Evolutionary conservation across 2,888 invertebrate genomes (phyloP).

Genomic region (Lysandra coridon): DNA sequence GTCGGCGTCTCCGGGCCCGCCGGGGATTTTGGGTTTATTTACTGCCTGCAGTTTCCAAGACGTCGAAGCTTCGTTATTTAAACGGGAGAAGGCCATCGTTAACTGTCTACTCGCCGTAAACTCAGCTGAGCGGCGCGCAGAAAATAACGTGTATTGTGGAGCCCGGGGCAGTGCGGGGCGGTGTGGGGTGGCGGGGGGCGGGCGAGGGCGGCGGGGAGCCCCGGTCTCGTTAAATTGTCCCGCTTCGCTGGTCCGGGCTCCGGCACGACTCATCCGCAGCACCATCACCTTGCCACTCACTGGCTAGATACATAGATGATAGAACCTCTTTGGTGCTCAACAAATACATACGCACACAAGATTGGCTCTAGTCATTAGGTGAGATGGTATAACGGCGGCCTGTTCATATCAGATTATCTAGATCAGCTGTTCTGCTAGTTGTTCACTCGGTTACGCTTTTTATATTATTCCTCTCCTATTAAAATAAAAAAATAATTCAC

Average conservation of each 20-base stretch:
- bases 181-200: not conserved
- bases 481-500: too few species aligned
- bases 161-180: constrained; percentile 43
- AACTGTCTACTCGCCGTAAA: constrained; percentile 2
- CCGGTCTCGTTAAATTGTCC: constrained; percentile 18
- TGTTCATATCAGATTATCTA: too few species aligned
- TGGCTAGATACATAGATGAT: not conserved
- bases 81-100: constrained; percentile 7
- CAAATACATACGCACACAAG: too few species aligned
- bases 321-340: not conserved
- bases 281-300: not conserved
- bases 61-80: not conserved
- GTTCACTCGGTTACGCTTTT: too few species aligned
- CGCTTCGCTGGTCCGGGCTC: not conserved
- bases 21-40: not conserved
- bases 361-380: too few species aligned
- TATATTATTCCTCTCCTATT: too few species aligned
- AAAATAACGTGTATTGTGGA: constrained; percentile 3
- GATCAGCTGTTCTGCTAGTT: too few species aligned
- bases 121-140: not conserved
- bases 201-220: not conserved
- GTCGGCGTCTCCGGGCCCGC: not conserved
- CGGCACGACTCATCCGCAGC: not conserved
- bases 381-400: too few species aligned
- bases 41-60: not conserved